Base-by-base conservation (phyloP, 2,113 vertebrate species). In the Entelurus aequoreus region DNA sequence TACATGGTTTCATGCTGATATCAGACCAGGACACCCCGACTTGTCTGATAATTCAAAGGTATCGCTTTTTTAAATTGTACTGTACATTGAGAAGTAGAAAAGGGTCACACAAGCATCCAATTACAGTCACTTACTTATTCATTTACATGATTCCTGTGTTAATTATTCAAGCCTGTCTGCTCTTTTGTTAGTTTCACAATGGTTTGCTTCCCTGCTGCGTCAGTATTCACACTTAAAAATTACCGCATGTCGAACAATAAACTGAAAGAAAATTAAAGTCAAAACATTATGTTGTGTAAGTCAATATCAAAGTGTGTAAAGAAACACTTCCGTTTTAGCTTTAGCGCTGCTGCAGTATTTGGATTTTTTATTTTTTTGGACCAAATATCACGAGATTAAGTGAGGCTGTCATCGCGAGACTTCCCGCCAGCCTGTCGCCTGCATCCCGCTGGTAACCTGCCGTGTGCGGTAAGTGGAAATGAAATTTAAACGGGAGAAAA, bases 41-140 rank as follows among this genome's bases (percentile, higher is more conserved):
- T 28, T 28, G 28, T 28, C 28, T 28, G 28, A 3, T 28, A 28
- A 28, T 28, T 28, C 28, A 28, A 28, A 28, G 28, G 28, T 28
- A 28, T 28, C 28, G 28, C 28, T 28, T 28, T 28, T 28, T 28
- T 28, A 28, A 28, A 28, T 28, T 28, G 28, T 4, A 28, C 28
- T 28, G 28, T 9, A 42, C 21, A 35, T 6, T 50, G n/a, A 16
- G n/a, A 50, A 16, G n/a, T 14, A 37, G 13, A 54, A 38, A 46
- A 46, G 36, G 70, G 78, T 83, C 78, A 81, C 72, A n/a, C 75
- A 78, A 79, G 86, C 80, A 79, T 84, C 83, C 62, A 70, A 46
- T 86, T 85, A 82, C 76, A 78, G 66, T 55, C 54, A 65, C 64
- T 90, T 85, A 89, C 72, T 89, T 89, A 91, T 91, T 90, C 77